Evolutionary conservation across 2,113 vertebrate genomes (phyloP).

Genomic region (Ellobius talpinus): DNA sequence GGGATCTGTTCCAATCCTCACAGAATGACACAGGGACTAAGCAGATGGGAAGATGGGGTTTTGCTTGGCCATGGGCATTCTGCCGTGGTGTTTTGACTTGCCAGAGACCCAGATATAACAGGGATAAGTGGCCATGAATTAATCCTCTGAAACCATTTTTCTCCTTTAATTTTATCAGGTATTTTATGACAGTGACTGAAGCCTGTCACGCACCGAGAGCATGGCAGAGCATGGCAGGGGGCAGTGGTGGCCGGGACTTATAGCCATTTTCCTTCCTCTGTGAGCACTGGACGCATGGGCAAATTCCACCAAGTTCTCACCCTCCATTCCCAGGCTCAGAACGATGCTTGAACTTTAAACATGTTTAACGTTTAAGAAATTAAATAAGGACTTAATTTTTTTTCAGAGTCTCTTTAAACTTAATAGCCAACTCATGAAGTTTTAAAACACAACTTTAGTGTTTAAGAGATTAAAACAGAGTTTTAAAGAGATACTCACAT

Average conservation of each 20-base stretch:
- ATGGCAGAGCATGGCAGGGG: neutral
- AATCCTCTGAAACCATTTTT: neutral
- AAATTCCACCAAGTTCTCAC: neutral
- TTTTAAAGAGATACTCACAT: slow-evolving; percentile 61
- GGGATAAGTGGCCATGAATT: neutral
- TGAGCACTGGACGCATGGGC: neutral
- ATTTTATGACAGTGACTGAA: neutral
- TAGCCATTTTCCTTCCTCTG: neutral
- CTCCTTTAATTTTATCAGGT: too few species aligned
- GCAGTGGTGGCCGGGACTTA: neutral
- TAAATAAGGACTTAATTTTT: neutral
- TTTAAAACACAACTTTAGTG: neutral
- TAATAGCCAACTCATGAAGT: neutral
- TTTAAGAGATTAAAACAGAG: slow-evolving; percentile 36
- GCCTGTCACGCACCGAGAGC: neutral
- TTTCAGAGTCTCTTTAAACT: neutral
- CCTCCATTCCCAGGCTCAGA: neutral
- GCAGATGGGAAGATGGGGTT: neutral
- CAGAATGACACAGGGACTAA: neutral
- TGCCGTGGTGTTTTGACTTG: neutral
- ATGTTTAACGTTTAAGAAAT: neutral
- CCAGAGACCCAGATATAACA: neutral
- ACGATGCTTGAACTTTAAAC: neutral
- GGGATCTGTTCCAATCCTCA: slow-evolving; percentile 8
- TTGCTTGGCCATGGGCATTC: too few species aligned